Percentiles rank a stretch among this genome's conserved stretches.
Evolutionary conservation across 2,888 invertebrate species (phyloP).

Genomic region (Drosophila tanythrix): DNA sequence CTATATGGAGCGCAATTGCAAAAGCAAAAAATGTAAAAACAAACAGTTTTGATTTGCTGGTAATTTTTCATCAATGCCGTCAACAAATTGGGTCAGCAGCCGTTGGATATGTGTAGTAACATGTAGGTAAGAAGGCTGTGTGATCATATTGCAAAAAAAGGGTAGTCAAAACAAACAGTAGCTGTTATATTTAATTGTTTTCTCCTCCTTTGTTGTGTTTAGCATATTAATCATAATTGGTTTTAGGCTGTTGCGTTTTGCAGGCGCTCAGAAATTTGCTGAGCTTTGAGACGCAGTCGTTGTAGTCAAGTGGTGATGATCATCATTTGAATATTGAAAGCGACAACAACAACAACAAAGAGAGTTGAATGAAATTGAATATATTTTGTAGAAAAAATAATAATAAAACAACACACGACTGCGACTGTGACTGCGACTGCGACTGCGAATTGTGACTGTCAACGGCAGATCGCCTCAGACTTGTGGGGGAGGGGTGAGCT

Average conservation of each 20-base stretch:
- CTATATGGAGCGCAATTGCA: conserved; percentile 43
- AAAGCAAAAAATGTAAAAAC: conserved; percentile 36
- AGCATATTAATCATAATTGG: conserved; percentile 62
- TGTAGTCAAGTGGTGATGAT: conserved; percentile 65
- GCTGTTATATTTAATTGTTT: conserved; percentile 25
- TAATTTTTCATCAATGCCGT: conserved; percentile 56
- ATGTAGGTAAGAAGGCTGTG: conserved; percentile 20
- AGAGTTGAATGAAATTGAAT: conserved; percentile 69
- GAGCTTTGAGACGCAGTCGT: conserved; percentile 34
- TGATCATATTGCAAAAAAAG: conserved; percentile 31
- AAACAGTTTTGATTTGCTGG: conserved; percentile 57
- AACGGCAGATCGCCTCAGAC: conserved; percentile 38
- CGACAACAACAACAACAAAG: conserved; percentile 13
- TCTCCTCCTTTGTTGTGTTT: conserved; percentile 22
- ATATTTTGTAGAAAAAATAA: conserved; percentile 68
- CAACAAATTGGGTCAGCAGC: conserved; percentile 66
- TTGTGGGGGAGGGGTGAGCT: background rate
- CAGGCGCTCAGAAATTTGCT: conserved; percentile 69
- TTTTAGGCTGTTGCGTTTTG: conserved; percentile 30
- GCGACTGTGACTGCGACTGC: conserved; percentile 58
- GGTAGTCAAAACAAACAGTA: conserved; percentile 45
- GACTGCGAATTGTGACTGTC: conserved; percentile 13
- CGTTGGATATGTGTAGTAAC: background rate
- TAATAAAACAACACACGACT: conserved; percentile 37
- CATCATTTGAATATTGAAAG: conserved; percentile 76